Conservation (phyloP, 1,140 invertebrate species). For the Drosophila mojavensis region DNA sequence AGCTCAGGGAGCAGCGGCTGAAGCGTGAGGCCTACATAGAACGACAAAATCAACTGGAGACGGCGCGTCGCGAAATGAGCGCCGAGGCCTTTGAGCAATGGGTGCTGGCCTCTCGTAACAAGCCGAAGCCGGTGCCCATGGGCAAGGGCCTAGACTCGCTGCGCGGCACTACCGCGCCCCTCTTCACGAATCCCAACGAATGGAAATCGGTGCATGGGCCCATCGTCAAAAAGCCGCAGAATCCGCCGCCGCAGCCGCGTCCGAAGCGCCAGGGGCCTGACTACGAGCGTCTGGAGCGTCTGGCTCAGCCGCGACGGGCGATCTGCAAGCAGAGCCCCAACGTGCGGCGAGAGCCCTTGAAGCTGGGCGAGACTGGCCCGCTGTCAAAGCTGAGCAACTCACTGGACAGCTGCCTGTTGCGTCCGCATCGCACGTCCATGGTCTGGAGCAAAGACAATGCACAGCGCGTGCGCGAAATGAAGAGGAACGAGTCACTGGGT, state of each 20-base stretch:
- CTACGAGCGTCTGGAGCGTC: constrained; percentile 33
- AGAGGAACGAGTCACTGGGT: too few species aligned
- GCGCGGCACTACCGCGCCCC: constrained; percentile 11
- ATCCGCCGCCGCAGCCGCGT: neutral
- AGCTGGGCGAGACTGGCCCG: too few species aligned
- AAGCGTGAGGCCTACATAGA: neutral
- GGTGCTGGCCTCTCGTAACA: constrained; percentile 1
- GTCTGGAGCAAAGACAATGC: constrained; percentile 15
- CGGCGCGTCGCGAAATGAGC: constrained; percentile 6
- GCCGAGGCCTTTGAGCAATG: constrained; percentile 23
- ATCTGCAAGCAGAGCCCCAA: neutral
- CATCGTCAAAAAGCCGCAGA: neutral
- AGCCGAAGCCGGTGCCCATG: constrained; percentile 31
- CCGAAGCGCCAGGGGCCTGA: constrained; percentile 11
- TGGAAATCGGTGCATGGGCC: neutral
- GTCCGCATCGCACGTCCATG: neutral
- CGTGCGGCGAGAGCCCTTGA: too few species aligned
- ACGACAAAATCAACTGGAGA: neutral
- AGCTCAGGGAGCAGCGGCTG: neutral
- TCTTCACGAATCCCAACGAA: constrained; percentile 9
- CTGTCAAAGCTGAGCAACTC: neutral
- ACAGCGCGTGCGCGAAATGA: neutral
- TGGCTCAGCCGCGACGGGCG: constrained; percentile 26
- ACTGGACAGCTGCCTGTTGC: neutral
- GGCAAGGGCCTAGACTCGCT: constrained; percentile 27